A percentile compares a stretch with the other conserved stretches of the same genome.
phyloP scores from a whole-genome alignment of 2,113 vertebrate species.

The Notothenia coriiceps region DNA sequence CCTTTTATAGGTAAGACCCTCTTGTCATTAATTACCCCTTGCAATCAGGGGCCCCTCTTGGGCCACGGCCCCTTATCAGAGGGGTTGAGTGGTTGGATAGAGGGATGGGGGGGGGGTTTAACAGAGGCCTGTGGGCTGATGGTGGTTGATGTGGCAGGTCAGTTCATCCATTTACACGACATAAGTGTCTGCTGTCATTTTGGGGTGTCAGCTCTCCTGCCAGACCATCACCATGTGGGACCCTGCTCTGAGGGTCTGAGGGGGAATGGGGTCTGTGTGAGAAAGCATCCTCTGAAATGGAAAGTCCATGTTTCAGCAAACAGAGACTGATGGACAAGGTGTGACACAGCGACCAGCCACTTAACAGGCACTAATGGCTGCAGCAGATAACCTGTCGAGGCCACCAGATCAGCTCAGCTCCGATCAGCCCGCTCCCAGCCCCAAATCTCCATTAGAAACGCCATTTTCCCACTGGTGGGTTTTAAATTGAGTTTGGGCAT shows the following conservation, averaged over 20 bases:
- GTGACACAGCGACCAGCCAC: conserved; percentile 73
- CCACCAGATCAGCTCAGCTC: conserved; percentile 50
- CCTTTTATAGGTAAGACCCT: conserved; percentile 39
- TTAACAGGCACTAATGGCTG: conserved; percentile 78
- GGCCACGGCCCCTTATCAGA: conserved; percentile 46
- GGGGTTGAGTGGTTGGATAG: conserved; percentile 46
- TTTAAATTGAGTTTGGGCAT: conserved; percentile 81
- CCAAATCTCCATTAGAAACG: conserved; percentile 67
- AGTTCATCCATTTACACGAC: conserved; percentile 65
- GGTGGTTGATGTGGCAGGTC: conserved; percentile 48
- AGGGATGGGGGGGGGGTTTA: conserved; percentile 12
- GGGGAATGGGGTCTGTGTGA: conserved; percentile 20
- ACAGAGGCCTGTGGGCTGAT: conserved; percentile 26
- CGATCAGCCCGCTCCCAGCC: conserved; percentile 46
- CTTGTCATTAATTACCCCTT: conserved; percentile 59
- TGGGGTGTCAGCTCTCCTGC: conserved; percentile 64
- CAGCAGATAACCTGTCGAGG: conserved; percentile 79
- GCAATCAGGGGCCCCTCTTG: conserved; percentile 48
- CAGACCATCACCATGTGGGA: conserved; percentile 49
- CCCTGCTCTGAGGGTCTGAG: conserved; percentile 29
- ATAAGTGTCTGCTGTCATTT: conserved; percentile 57
- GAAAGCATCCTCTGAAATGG: conserved; percentile 23
- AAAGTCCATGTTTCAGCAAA: conserved; percentile 70
- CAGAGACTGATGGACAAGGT: conserved; percentile 78
- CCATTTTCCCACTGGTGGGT: conserved; percentile 74